Evolutionary conservation across 2,797 vertebrate species (phyloP).

Genomic region (Phataginus tricuspis): DNA sequence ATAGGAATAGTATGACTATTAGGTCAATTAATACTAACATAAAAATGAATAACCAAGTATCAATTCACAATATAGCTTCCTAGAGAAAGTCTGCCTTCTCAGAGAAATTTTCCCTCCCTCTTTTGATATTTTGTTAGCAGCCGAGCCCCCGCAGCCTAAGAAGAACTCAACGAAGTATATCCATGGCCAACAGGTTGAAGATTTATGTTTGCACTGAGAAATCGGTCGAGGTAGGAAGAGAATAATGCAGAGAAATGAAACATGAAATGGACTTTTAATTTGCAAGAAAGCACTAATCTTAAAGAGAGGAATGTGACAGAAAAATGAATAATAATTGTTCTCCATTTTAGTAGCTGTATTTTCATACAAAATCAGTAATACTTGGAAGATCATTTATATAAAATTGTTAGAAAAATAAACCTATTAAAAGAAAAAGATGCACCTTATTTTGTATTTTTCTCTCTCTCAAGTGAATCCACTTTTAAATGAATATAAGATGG

Average conservation of each 20-base stretch:
- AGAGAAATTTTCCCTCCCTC: not conserved
- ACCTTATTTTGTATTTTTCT: constrained; percentile 66
- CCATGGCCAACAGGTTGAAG: not conserved
- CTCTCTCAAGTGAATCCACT: constrained; percentile 59
- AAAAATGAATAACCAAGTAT: not conserved
- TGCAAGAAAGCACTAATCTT: constrained; percentile 42
- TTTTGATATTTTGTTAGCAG: not conserved
- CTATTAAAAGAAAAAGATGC: constrained; percentile 67
- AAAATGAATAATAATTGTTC: constrained; percentile 69
- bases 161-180: not conserved
- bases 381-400: constrained; percentile 67
- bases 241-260: constrained; percentile 28
- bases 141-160: not conserved
- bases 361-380: constrained; percentile 69
- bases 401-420: constrained; percentile 71
- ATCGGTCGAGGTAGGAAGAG: not conserved
- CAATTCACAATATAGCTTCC: not conserved
- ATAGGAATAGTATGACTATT: not conserved
- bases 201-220: constrained; percentile 32
- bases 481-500: constrained; percentile 69
- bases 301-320: constrained; percentile 52
- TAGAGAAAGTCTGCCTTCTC: not conserved
- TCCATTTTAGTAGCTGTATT: constrained; percentile 69
- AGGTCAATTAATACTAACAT: not conserved
- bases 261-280: constrained; percentile 60